phyloP scores from a whole-genome alignment of 2,797 vertebrate species.

The Alauda arvensis region DNA sequence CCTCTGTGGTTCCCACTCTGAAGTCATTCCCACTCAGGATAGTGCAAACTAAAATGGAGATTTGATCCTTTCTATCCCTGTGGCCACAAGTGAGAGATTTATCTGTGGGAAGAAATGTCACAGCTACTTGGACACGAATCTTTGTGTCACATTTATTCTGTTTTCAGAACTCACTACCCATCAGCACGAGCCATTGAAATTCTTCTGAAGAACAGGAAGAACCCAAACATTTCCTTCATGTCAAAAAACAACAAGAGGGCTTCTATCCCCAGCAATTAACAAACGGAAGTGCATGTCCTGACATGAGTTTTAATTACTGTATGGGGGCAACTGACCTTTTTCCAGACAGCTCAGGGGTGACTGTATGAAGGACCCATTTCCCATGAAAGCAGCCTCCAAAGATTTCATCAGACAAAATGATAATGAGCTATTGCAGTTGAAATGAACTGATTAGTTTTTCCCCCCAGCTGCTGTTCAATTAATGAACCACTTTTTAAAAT shows the following conservation, averaged over 20 bases:
- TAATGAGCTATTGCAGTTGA: slow-evolving; percentile 59
- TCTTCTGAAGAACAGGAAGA: neutral
- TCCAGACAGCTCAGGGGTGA: neutral
- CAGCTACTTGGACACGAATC: neutral
- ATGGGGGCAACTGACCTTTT: neutral
- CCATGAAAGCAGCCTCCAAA: slow-evolving; percentile 40
- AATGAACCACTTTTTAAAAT: slow-evolving; percentile 57
- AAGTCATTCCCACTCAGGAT: neutral
- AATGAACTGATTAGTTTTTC: slow-evolving; percentile 60
- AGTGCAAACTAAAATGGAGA: neutral
- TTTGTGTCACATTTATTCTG: neutral
- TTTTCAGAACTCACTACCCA: neutral
- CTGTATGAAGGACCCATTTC: slow-evolving; percentile 29
- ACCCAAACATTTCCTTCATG: neutral
- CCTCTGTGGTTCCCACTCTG: neutral
- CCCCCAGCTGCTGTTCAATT: slow-evolving; percentile 60
- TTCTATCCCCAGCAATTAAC: neutral
- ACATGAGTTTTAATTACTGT: slow-evolving; percentile 25
- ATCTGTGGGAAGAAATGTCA: neutral
- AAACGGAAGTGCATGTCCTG: neutral
- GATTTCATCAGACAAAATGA: slow-evolving; percentile 56
- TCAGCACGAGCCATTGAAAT: neutral
- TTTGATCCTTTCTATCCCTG: neutral
- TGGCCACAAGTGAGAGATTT: neutral
- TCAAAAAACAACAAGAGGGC: neutral